A percentile compares a stretch with the other conserved stretches of the same genome.
These are phyloP conservation scores for Willisornis vidua DNA, from an alignment of 2,113 vertebrate genomes.

Conservation along the genomic window DNA sequence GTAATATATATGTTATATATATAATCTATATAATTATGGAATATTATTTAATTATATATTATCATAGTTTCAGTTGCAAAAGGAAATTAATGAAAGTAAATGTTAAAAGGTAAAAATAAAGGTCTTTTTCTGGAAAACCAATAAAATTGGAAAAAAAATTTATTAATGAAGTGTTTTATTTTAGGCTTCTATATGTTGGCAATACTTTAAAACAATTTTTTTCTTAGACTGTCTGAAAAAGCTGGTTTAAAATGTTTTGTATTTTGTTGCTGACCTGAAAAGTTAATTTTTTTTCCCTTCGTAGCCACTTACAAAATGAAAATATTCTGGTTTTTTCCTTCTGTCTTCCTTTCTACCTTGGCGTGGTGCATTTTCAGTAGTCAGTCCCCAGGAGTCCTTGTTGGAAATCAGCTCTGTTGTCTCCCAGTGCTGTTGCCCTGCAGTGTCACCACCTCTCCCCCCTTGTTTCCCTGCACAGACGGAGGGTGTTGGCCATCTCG, in stretches of 20 bases:
- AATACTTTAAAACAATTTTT: background rate
- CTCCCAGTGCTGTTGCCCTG: too few relatives aligned
- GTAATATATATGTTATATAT: too few relatives aligned
- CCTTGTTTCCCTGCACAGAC: slow-evolving; percentile 59
- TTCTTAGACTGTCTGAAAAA: background rate
- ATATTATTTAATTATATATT: background rate
- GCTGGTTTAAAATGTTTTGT: background rate
- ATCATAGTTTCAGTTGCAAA: background rate
- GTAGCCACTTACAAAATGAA: background rate
- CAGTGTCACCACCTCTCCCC: accelerated
- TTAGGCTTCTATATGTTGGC: background rate
- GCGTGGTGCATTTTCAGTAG: background rate
- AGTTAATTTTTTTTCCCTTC: background rate
- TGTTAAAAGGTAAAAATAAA: background rate
- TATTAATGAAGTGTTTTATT: background rate
- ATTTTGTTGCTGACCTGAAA: background rate
- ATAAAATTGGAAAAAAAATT: background rate
- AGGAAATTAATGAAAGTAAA: background rate
- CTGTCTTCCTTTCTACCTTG: background rate
- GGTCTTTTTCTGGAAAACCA: background rate
- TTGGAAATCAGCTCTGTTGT: background rate
- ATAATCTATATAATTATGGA: too few relatives aligned
- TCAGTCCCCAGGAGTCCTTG: accelerated
- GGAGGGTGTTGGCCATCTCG: slow-evolving; percentile 92
- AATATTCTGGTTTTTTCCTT: background rate